These are phyloP conservation scores for Elephas maximus DNA, from an alignment of 2,113 vertebrate species.

Conservation along the genomic window DNA sequence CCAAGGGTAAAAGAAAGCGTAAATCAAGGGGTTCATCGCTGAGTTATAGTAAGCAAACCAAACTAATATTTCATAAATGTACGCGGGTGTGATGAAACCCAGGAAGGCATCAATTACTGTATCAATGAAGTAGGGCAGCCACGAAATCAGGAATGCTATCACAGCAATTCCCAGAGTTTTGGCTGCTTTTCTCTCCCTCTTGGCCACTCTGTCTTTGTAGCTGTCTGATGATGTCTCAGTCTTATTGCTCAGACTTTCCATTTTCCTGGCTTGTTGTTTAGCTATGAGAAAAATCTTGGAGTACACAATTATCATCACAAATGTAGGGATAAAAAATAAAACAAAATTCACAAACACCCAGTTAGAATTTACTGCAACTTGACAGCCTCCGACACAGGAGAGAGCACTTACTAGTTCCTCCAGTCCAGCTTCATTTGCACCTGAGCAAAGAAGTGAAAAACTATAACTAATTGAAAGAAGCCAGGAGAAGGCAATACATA, in stretches of 20 bases:
- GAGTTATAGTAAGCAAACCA: constrained; percentile 80
- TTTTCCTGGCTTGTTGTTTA: constrained; percentile 76
- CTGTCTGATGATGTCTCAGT: neutral
- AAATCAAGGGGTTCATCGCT: constrained; percentile 60
- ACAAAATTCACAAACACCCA: constrained; percentile 69
- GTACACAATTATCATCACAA: constrained; percentile 77
- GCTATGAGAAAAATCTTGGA: constrained; percentile 80
- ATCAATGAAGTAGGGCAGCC: constrained; percentile 76
- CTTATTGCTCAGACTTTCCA: constrained; percentile 53
- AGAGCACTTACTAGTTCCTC: constrained; percentile 62
- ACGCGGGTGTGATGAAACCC: constrained; percentile 68
- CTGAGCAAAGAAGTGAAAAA: constrained; percentile 64
- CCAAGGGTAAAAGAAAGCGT: constrained; percentile 75
- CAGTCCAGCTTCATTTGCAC: neutral
- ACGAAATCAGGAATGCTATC: constrained; percentile 76
- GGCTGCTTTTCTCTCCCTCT: constrained; percentile 76
- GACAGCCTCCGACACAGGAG: constrained; percentile 78
- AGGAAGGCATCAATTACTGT: constrained; percentile 69
- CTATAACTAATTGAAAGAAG: constrained; percentile 62
- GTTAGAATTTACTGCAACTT: constrained; percentile 63
- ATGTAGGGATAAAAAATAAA: constrained; percentile 78
- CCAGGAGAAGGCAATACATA: constrained; percentile 73
- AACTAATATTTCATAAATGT: constrained; percentile 80
- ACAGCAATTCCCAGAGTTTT: constrained; percentile 71
- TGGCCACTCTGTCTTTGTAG: constrained; percentile 62